Evolutionary conservation across 1,140 invertebrate genomes (phyloP).

Genomic region (Frieseomelitta varia): DNA sequence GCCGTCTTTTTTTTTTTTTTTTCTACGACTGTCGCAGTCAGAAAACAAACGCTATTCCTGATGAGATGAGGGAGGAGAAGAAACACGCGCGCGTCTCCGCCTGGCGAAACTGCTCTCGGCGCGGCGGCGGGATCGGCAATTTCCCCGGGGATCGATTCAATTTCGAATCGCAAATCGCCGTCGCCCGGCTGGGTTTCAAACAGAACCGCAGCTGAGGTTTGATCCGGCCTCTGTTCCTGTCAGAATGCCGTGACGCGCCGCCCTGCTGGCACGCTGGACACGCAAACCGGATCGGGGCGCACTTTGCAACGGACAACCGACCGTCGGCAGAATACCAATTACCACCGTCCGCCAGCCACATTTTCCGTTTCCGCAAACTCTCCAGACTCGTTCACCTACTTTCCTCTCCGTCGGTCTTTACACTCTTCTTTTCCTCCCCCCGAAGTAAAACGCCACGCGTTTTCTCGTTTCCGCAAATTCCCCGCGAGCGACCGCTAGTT

Average conservation of each 20-base stretch:
- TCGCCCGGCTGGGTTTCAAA: conserved; percentile 25
- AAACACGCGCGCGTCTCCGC: no score
- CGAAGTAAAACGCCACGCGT: not conserved
- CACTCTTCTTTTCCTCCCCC: no score
- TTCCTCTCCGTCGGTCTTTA: no score
- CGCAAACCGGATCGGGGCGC: conserved; percentile 40
- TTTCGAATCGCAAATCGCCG: not conserved
- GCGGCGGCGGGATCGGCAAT: not conserved
- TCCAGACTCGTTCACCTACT: no score
- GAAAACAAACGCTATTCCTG: no score
- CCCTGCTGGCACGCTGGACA: conserved; percentile 21
- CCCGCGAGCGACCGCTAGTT: not conserved
- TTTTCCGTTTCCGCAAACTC: not conserved
- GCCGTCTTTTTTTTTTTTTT: no score
- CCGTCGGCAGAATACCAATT: conserved; percentile 7
- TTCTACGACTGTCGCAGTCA: no score
- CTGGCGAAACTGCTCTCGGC: not conserved
- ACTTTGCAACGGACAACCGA: conserved; percentile 32
- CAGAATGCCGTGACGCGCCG: conserved; percentile 40
- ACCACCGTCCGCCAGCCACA: not conserved
- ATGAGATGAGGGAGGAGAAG: no score
- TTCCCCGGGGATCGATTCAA: conserved; percentile 28
- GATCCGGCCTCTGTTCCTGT: not conserved
- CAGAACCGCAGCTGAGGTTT: conserved; percentile 35
- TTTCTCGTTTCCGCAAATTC: not conserved